Evolutionary conservation across 2,888 invertebrate species (phyloP), one percentile per base, ranked within the genome.

Genomic region (Patella caerulea): DNA sequence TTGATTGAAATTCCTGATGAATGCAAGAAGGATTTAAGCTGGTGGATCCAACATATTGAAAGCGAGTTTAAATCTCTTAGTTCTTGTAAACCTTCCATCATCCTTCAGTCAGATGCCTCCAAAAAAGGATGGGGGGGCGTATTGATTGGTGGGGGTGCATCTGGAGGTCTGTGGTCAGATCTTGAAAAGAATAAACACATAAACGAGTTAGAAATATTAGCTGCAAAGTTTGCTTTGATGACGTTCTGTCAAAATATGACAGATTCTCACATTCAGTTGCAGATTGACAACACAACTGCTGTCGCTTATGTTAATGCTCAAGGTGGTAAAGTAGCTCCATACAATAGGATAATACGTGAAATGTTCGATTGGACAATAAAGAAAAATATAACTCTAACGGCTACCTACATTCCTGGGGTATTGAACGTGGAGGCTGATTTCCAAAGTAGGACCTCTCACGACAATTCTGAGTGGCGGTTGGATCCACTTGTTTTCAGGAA

Each of bases 231-330:
- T 56, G 15, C 56, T n/a, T 45, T 45, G 45, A 45, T 45, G 45
- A 45, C 17, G 15, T 56, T 56, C 56, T 56, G 56, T 56, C 56
- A 56, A 56, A 56, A 56, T 56, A 56, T 56, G 56, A 56, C 15
- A n/a, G 56, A 56, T 73, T 53, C 52, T 53, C 75, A 78, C 24
- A 53, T 78, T 17, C 24, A 72, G 29, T 14, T 76, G 2, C 19
- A 65, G 29, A 24, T 45, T 15, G 75, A 78, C 71, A 78, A 78
- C 52, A 73, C 76, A 53, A 75, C 75, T n/a, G 73, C 78, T 14
- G 53, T 76, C 19, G 53, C 75, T 52, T 76, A 69, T 19, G 24
- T 73, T 15, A 78, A 75, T 52, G 65, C 56, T n/a, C 73, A n/a
- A 76, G 76, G 75, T 73, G 76, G 17, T 55, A 71, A 15, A 73